A percentile compares a stretch with the other conserved stretches of the same genome.
phyloP scores from a whole-genome alignment of 2,797 vertebrate genomes.

The Botia almorhae region DNA sequence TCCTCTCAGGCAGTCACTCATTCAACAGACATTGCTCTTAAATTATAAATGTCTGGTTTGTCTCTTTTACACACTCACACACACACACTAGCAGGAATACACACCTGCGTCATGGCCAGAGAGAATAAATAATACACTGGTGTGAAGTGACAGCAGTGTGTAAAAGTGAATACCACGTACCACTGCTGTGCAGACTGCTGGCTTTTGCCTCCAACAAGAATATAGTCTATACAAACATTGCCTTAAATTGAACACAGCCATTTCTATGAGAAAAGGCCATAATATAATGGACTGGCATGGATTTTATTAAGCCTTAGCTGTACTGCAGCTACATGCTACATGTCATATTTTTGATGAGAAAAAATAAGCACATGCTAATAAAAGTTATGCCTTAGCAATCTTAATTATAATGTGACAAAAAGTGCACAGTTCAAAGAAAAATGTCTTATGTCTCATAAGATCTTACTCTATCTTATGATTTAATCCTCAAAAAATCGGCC shows the following conservation, averaged over 20 bases:
- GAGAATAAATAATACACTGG: constrained; percentile 55
- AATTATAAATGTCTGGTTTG: constrained; percentile 59
- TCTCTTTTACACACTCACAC: constrained; percentile 8
- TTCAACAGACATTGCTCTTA: constrained; percentile 53
- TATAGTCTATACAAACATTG: constrained; percentile 11
- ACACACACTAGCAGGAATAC: constrained; percentile 2
- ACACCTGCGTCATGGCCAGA: constrained; percentile 56
- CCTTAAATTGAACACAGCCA: neutral
- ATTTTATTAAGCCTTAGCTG: neutral
- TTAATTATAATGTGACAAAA: no score
- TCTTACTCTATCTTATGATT: no score
- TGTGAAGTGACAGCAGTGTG: constrained; percentile 59
- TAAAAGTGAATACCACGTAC: constrained; percentile 36
- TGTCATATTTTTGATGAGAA: neutral
- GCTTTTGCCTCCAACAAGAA: constrained; percentile 38
- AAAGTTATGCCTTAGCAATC: no score
- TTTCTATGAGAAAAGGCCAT: neutral
- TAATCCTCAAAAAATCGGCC: no score
- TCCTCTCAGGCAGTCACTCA: constrained; percentile 64
- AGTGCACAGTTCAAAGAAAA: no score
- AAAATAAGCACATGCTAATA: neutral
- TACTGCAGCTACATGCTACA: neutral
- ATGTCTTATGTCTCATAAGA: no score
- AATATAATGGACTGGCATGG: neutral
- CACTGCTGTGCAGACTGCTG: constrained; percentile 41